Conservation (phyloP, 1,140 invertebrate genomes). For the Plectrocnemia conspersa region DNA sequence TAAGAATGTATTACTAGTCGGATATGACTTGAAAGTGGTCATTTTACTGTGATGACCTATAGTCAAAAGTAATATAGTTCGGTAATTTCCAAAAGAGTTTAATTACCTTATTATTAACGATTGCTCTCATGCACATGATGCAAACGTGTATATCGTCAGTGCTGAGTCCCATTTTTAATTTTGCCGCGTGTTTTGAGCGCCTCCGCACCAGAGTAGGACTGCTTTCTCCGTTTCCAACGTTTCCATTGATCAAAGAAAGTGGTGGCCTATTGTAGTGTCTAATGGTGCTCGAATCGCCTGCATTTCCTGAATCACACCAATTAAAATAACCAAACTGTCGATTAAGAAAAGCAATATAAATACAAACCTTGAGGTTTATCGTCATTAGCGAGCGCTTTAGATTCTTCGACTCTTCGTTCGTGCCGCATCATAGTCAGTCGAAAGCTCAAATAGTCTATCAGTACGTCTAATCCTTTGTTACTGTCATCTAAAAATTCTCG, state of each 20-base stretch:
- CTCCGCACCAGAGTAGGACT: conserved; percentile 48
- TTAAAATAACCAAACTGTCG: not conserved
- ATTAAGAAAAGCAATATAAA: not conserved
- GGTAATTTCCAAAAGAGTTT: no score
- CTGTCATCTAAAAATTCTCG: conserved; percentile 94
- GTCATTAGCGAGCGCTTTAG: conserved; percentile 67
- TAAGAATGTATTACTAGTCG: no score
- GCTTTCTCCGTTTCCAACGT: conserved; percentile 35
- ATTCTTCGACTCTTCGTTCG: conserved; percentile 72
- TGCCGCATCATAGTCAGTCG: conserved; percentile 87
- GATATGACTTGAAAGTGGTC: no score
- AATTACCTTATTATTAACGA: conserved; percentile 98
- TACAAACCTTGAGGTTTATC: conserved; percentile 36
- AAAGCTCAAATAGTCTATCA: conserved; percentile 96
- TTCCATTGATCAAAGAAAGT: conserved; percentile 40
- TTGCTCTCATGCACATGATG: conserved; percentile 97
- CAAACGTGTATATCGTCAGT: conserved; percentile 99
- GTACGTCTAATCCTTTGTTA: conserved; percentile 91
- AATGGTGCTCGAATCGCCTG: conserved; percentile 9
- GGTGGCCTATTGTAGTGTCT: conserved; percentile 37
- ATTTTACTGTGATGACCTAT: no score
- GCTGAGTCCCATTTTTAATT: conserved; percentile 94
- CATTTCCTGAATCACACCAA: not conserved
- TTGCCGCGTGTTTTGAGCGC: conserved; percentile 77
- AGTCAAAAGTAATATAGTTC: not conserved